phyloP scores from a whole-genome alignment of 2,888 invertebrate species.

The Creontiades dilutus region DNA sequence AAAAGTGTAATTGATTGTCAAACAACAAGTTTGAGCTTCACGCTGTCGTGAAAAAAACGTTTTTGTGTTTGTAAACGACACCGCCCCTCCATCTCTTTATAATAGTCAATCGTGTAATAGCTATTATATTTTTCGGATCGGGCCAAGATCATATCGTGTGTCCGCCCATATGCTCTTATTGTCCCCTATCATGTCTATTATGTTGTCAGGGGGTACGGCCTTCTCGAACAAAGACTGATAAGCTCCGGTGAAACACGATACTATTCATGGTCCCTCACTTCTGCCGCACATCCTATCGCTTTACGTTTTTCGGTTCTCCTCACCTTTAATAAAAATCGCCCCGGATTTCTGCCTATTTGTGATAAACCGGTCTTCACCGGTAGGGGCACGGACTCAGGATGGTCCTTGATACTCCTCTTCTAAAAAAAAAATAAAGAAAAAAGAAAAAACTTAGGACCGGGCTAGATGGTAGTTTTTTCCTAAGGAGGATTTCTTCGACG shows the following conservation, averaged over 20 bases:
- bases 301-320: constrained; percentile 66
- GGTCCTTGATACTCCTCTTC: constrained; percentile 44
- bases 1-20: constrained; percentile 71
- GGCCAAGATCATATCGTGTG: constrained; percentile 72
- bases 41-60: constrained; percentile 51
- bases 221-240: constrained; percentile 72
- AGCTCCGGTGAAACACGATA: constrained; percentile 73
- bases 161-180: constrained; percentile 74
- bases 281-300: constrained; percentile 72
- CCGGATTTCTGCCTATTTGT: constrained; percentile 69
- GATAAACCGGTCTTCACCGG: constrained; percentile 69
- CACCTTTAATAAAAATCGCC: constrained; percentile 62
- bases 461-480: neutral
- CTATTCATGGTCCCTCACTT: constrained; percentile 72
- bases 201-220: constrained; percentile 67
- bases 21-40: constrained; percentile 55
- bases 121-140: constrained; percentile 72
- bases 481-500: constrained; percentile 17
- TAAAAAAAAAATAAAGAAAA: too few species aligned
- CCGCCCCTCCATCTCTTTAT: constrained; percentile 63
- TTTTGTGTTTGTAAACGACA: constrained; percentile 71
- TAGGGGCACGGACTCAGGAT: constrained; percentile 54
- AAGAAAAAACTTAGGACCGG: too few species aligned
- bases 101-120: constrained; percentile 74
- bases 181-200: constrained; percentile 75